These are phyloP conservation scores for Pangasius sanitwongsei DNA, from an alignment of 2,797 vertebrate species.

Conservation along the genomic window DNA sequence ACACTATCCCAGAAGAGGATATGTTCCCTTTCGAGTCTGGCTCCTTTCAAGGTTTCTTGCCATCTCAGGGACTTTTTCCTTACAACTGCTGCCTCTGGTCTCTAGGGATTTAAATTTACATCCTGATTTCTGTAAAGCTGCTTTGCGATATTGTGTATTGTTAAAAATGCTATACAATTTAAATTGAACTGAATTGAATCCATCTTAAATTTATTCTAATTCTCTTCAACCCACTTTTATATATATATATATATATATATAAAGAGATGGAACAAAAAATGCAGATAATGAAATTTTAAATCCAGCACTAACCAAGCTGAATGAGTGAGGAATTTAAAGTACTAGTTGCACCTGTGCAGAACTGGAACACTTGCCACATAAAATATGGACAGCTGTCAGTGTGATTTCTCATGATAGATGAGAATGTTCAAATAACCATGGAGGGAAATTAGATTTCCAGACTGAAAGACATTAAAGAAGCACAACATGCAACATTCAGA, in stretches of 20 bases:
- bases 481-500: conserved; percentile 8
- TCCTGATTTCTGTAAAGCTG: not conserved
- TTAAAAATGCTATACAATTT: not conserved
- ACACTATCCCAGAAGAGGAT: not conserved
- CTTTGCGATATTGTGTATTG: not conserved
- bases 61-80: not conserved
- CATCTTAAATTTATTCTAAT: conserved; percentile 68
- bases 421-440: conserved; percentile 44
- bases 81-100: not conserved
- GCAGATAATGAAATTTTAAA: conserved; percentile 36
- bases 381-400: conserved; percentile 37
- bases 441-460: conserved; percentile 41
- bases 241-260: not conserved
- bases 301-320: conserved; percentile 40
- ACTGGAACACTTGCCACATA: conserved; percentile 41
- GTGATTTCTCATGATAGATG: conserved; percentile 43
- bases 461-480: conserved; percentile 40
- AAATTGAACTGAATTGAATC: conserved; percentile 35
- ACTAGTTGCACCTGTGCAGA: conserved; percentile 37
- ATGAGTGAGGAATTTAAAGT: conserved; percentile 39
- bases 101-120: not conserved
- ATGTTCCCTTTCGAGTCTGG: not conserved
- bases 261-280: conserved; percentile 28
- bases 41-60: not conserved
- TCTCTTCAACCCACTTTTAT: conserved; percentile 40